These are phyloP conservation scores for Drymonia ruficornis DNA, from an alignment of 2,888 invertebrate genomes.

Conservation along the genomic window DNA sequence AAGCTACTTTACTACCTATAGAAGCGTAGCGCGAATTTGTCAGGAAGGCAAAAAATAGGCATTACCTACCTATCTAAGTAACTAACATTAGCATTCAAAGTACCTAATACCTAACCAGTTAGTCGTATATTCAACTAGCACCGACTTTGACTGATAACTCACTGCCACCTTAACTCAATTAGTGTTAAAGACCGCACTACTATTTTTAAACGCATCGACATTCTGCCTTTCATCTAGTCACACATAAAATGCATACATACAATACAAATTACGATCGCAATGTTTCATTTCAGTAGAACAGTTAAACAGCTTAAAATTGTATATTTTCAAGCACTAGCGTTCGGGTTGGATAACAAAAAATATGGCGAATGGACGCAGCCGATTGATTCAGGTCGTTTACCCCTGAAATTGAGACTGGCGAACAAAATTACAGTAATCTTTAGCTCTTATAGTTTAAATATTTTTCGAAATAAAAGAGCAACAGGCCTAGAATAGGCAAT, in stretches of 20 bases:
- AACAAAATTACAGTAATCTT: constrained; percentile 50
- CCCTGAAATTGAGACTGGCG: constrained; percentile 58
- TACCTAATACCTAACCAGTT: constrained; percentile 3
- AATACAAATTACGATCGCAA: constrained; percentile 8
- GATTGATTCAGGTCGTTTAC: constrained; percentile 74
- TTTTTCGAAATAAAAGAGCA: constrained; percentile 12
- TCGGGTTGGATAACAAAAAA: constrained; percentile 40
- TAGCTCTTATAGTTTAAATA: constrained; percentile 29
- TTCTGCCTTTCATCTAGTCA: constrained; percentile 13
- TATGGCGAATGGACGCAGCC: constrained; percentile 51
- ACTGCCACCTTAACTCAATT: not conserved
- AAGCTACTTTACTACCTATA: constrained; percentile 27
- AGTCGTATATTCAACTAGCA: not conserved
- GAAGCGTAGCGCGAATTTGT: constrained; percentile 28
- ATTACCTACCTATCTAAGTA: constrained; percentile 18
- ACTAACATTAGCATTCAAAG: constrained; percentile 8
- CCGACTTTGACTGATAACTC: not conserved
- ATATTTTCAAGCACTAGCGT: constrained; percentile 21
- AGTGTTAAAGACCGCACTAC: constrained; percentile 2
- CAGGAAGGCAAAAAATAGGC: constrained; percentile 29
- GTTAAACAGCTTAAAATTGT: constrained; percentile 27
- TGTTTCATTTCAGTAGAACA: constrained; percentile 20
- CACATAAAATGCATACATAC: constrained; percentile 9
- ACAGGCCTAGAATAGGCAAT: not conserved
- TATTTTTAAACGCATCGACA: constrained; percentile 10